phyloP scores from a whole-genome alignment of 2,888 invertebrate genomes.

The Sinhomidia bicolor region DNA sequence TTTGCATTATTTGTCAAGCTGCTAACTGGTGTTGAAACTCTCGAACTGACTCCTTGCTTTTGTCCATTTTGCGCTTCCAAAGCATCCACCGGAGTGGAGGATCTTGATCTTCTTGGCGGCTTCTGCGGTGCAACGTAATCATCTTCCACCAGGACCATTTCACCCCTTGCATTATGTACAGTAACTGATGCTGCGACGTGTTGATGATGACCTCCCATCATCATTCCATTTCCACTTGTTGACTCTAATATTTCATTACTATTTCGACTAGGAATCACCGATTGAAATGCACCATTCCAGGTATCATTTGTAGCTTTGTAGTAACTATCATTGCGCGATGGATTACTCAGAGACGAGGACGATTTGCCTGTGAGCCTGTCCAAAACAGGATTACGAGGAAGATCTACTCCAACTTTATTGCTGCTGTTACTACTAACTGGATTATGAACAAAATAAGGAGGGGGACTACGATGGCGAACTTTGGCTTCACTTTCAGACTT shows the following conservation, averaged over 20 bases:
- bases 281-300: conserved; percentile 82
- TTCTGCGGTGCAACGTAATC: conserved; percentile 82
- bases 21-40: conserved; percentile 72
- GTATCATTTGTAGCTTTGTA: conserved; percentile 87
- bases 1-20: background rate
- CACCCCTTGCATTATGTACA: conserved; percentile 81
- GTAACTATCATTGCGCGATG: conserved; percentile 94
- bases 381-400: conserved; percentile 89
- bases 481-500: conserved; percentile 62
- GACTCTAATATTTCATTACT: conserved; percentile 52
- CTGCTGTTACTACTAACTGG: conserved; percentile 1
- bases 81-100: conserved; percentile 79
- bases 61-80: conserved; percentile 67
- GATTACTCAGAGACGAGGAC: conserved; percentile 81
- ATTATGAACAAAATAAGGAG: conserved; percentile 67
- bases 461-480: conserved; percentile 73
- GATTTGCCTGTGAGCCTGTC: conserved; percentile 90
- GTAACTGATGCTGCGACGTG: conserved; percentile 37
- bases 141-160: conserved; percentile 84
- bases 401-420: conserved; percentile 67
- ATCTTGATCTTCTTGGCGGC: conserved; percentile 79
- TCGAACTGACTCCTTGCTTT: conserved; percentile 59
- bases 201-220: conserved; percentile 82
- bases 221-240: conserved; percentile 38
- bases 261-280: conserved; percentile 72